These are phyloP conservation scores for Tetramorium bicarinatum DNA, from an alignment of 2,888 invertebrate species.

Conservation along the genomic window DNA sequence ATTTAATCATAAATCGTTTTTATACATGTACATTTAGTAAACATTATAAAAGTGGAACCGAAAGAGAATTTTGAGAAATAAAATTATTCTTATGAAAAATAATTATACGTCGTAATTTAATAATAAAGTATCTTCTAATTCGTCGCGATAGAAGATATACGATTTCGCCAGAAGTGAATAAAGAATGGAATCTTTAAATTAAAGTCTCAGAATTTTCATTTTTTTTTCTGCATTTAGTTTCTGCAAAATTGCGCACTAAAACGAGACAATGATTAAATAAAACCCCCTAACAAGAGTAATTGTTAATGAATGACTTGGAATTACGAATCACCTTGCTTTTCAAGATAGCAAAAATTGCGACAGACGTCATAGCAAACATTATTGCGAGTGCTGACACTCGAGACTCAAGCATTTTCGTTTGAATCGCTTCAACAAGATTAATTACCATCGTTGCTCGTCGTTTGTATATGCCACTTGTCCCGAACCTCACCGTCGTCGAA, in stretches of 20 bases:
- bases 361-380: constrained; percentile 4
- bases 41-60: not conserved
- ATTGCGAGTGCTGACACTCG: constrained; percentile 16
- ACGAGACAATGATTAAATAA: not conserved
- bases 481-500: not conserved
- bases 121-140: not conserved
- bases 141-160: not conserved
- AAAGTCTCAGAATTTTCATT: not conserved
- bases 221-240: constrained; percentile 17
- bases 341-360: constrained; percentile 12
- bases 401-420: constrained; percentile 38
- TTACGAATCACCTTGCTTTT: not conserved
- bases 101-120: not conserved
- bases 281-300: constrained; percentile 11
- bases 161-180: not conserved
- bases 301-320: constrained; percentile 20
- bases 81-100: not conserved
- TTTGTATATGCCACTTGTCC: constrained; percentile 2
- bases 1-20: not conserved
- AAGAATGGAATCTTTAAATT: not conserved
- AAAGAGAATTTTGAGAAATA: not conserved
- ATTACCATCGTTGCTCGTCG: constrained; percentile 37
- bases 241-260: not conserved
- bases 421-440: constrained; percentile 50
- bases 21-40: too few species aligned